Conservation (phyloP, 2,888 invertebrate species). For the Drosophila demipolita region DNA sequence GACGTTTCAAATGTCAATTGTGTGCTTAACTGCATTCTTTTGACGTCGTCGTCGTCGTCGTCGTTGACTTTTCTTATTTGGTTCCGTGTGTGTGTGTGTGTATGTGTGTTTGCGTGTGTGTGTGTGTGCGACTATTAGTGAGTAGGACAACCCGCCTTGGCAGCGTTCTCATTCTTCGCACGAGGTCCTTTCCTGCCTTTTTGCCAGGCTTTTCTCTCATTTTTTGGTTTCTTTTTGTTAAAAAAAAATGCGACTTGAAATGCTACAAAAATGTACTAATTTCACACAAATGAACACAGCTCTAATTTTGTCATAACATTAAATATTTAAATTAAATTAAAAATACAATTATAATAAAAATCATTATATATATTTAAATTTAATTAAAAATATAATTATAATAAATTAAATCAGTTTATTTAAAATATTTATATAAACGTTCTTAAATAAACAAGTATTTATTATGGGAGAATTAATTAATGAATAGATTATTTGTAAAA, state of each 20-base stretch:
- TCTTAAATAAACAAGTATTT: neutral
- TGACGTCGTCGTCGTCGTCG: conserved; percentile 47
- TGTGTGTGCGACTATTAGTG: conserved; percentile 20
- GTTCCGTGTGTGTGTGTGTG: conserved; percentile 26
- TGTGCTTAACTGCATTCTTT: conserved; percentile 82
- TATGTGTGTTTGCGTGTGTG: conserved; percentile 8
- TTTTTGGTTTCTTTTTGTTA: conserved; percentile 66
- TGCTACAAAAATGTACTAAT: conserved; percentile 20
- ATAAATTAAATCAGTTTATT: neutral
- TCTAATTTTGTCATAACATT: neutral
- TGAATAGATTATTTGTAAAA: too few species aligned
- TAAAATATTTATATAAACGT: neutral
- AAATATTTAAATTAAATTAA: neutral
- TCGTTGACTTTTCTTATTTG: conserved; percentile 66
- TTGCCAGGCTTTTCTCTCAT: conserved; percentile 60
- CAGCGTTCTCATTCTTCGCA: conserved; percentile 17
- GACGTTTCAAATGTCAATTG: conserved; percentile 84
- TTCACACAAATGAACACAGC: neutral
- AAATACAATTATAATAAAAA: neutral
- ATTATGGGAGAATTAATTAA: neutral
- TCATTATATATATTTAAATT: neutral
- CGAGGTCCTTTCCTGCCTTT: conserved; percentile 29
- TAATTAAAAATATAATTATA: neutral
- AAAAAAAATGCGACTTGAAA: conserved; percentile 44
- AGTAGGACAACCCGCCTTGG: conserved; percentile 51